Evolutionary conservation across 2,888 invertebrate genomes (phyloP), one percentile per base, ranked within the genome.

Genomic region (Cephalotes varians): DNA sequence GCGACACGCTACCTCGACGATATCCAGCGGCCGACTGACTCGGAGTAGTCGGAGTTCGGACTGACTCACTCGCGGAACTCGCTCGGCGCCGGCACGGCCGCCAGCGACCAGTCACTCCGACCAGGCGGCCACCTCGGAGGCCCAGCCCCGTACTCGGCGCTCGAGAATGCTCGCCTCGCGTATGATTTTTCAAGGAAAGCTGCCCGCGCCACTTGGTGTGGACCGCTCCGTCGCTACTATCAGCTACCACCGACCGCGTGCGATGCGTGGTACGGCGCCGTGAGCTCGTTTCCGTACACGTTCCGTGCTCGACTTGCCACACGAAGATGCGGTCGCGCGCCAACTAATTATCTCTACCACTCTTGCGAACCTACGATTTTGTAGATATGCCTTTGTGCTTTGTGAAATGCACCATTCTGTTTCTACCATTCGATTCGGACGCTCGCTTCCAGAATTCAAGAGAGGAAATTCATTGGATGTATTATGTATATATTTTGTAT

Each of bases 111-210:
- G 37, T n/a, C n/a, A n/a, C 37, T 37, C 40, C 40, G 40, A 40
- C 40, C 40, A 10, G n/a, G n/a, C n/a, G n/a, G n/a, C n/a, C n/a
- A n/a, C n/a, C n/a, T n/a, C n/a, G n/a, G n/a, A n/a, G n/a, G n/a
- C n/a, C n/a, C n/a, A n/a, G n/a, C n/a, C n/a, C n/a, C n/a, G n/a
- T n/a, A n/a, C n/a, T n/a, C n/a, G n/a, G n/a, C n/a, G n/a, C n/a
- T n/a, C n/a, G n/a, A 40, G 82, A 85, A 85, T 84, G 85, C 87
- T 90, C 88, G 88, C 87, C 81, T 76, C 28, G 84, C 34, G 84
- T 87, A 91, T 90, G 90, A 81, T 92, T 92, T 92, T 92, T 89
- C 88, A 92, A 90, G 86, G 86, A 88, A 88, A 82, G 86, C 85
- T n/a, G n/a, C n/a, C n/a, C n/a, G n/a, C 82, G 82, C 82, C 79